Base-by-base conservation (phyloP, 2,113 vertebrate species). In the Amia ocellicauda region DNA sequence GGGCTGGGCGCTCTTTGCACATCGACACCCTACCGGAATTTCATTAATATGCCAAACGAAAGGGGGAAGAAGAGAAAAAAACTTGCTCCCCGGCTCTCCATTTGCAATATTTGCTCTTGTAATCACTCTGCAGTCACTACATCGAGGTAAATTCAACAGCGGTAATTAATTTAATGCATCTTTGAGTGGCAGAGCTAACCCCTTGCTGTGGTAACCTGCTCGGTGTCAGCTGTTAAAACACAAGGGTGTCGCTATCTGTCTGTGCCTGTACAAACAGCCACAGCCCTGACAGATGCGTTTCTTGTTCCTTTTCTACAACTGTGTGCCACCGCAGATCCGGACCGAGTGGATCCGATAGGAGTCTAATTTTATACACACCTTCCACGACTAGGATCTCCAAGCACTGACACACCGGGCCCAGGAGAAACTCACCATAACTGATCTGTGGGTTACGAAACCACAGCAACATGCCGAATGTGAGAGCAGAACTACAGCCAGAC, bases 1-100 rank as follows among this genome's bases (percentile, higher is more conserved):
- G 77, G 61, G 56, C 61, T 42, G 20, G 68, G 74, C 60, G 62
- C 68, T 58, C 60, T 57, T 36, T 59, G 59, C 17, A 40, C 66
- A 68, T 14, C 29, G 16, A 55, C 29, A 53, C 53, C 40, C 70
- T 77, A 64, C 77, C 67, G 68, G 56, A 82, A 69, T 66, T 63
- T 69, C 57, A 84, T 85, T 84, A 81, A 82, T 83, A 85, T 84
- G 83, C 82, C 64, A 66, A 66, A 73, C 41, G 57, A 67, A 65
- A 67, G 62, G 70, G 24, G 50, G 62, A 69, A 64, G 63, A 75
- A 74, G 64, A 64, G 57, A 59, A 52, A 10, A 13, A 43, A 23
- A 43, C 28, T 60, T 28, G 67, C 65, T 71, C 63, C 43, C 62
- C 69, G 73, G 69, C 62, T 60, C 27, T 19, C 77, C 76, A 75